Conservation (phyloP, 2,888 invertebrate genomes). For the Nephrotoma appendiculata region DNA sequence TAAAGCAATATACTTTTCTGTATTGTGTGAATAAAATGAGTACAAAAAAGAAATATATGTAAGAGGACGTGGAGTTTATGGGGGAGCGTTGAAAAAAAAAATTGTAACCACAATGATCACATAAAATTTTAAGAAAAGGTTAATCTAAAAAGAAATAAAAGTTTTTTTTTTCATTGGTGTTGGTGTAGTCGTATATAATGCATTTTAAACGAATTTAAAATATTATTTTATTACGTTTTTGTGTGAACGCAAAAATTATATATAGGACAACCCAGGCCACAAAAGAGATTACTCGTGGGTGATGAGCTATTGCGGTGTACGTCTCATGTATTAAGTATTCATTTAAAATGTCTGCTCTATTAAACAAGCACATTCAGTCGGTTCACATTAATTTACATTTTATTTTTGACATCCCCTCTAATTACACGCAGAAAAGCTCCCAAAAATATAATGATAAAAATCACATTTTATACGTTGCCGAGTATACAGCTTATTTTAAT, state of each 20-base stretch:
- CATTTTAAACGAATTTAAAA: background rate
- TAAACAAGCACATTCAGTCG: too few species aligned
- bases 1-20: background rate
- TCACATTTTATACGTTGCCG: background rate
- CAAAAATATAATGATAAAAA: background rate
- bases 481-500: too few species aligned
- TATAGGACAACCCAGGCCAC: background rate
- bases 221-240: background rate
- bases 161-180: background rate
- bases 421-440: background rate
- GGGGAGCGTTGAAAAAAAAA: background rate
- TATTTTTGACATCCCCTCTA: background rate
- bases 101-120: background rate
- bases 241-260: background rate
- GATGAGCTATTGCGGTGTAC: background rate
- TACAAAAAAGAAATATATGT: background rate
- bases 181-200: background rate
- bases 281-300: background rate
- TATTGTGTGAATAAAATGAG: background rate
- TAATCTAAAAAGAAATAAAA: background rate
- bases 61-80: background rate
- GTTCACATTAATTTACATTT: background rate
- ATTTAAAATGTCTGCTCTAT: too few species aligned
- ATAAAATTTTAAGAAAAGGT: background rate
- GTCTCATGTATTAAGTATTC: background rate